Evolutionary conservation across 2,113 vertebrate species (phyloP), one percentile per base, ranked within the genome.

Genomic region (Clinocottus analis): DNA sequence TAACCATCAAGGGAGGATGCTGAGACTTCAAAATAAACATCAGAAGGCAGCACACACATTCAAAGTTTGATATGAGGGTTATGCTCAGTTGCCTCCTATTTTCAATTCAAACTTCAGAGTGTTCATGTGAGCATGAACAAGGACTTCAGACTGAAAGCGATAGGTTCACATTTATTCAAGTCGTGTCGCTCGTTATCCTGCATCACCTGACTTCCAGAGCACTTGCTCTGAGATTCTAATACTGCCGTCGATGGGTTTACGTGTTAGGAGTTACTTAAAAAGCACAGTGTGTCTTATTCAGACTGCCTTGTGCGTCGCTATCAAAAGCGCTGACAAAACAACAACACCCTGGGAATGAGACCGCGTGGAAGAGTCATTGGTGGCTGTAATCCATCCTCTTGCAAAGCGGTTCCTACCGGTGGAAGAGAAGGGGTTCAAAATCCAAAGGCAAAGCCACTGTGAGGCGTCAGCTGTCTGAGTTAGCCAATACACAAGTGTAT

Each of bases 381-480:
- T 13, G 33, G 19, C 62, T 55, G 11, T 21, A 49, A 37, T 53
- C 47, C 31, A 55, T 35, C 31, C 7, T 37, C 21, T 13, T 23
- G 21, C 39, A 37, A 58, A 71, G 5, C 7, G 25, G 27, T 41
- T 14, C 23, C 39, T 11, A 56, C 7, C 12, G 29, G 10, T 58
- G 23, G n/a, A n/a, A n/a, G 17, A 66, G 10, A 14, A 11, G 16
- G 2, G 16, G 43, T 27, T 19, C 39, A 19, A 23, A 31, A 31
- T 29, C 37, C 17, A 66, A 5, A 47, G 41, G 11, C 14, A 12
- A 51, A 49, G 27, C 17, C 19, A 31, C 29, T 25, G 27, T 47
- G 64, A 49, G 45, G 5, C 41, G 4, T 67, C 45, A 33, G 29
- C 21, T 33, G 45, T 67, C 45, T 67, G 65, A 67, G 65, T 66